These are phyloP conservation scores for Lordiphosa collinella DNA, from an alignment of 1,140 invertebrate species.

Conservation along the genomic window DNA sequence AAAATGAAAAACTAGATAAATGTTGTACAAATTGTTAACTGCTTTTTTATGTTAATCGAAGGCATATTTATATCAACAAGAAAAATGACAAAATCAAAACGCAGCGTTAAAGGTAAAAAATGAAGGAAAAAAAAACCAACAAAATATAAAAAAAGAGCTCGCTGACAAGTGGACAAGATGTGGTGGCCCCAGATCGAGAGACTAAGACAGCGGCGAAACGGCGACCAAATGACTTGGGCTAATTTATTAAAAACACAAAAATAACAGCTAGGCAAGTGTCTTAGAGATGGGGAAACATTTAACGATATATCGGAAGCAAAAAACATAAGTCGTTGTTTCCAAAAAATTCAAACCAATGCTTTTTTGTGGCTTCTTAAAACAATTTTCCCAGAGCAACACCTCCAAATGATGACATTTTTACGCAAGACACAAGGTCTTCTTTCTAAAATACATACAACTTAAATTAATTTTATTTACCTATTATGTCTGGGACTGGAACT, in stretches of 20 bases:
- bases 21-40: conserved; percentile 78
- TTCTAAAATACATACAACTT: no score
- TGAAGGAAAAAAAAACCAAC: conserved; percentile 8
- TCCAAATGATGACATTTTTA: no score
- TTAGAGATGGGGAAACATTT: neutral
- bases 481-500: no score
- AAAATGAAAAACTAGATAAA: conserved; percentile 74
- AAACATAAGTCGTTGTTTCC: no score
- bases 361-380: no score
- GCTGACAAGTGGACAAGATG: conserved; percentile 44
- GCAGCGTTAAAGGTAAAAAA: conserved; percentile 50
- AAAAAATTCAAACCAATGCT: no score
- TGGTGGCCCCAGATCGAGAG: conserved; percentile 12
- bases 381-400: no score
- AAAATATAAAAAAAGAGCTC: conserved; percentile 16
- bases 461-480: no score
- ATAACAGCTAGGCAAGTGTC: neutral
- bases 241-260: conserved; percentile 41
- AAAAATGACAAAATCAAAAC: conserved; percentile 74
- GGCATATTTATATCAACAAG: conserved; percentile 62
- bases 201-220: neutral
- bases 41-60: conserved; percentile 74
- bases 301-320: no score
- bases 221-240: conserved; percentile 9
- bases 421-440: no score